phyloP scores from a whole-genome alignment of 64 coral and sea anemone species.

The Montipora sp. region DNA sequence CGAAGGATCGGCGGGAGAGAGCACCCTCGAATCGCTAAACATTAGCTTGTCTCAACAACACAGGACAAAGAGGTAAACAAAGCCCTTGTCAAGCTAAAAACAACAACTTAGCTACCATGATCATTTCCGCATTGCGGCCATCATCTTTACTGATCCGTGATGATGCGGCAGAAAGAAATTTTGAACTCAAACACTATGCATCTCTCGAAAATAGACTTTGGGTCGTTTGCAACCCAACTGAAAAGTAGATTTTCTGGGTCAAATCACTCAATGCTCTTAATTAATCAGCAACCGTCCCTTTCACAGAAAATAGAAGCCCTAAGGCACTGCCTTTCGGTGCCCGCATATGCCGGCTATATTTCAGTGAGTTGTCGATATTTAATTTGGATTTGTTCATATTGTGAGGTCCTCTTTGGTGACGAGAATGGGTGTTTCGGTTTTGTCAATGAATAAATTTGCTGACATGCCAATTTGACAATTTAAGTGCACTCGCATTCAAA shows the following conservation, averaged over 20 bases:
- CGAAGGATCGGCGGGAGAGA: too few relatives aligned
- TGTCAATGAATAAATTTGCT: background rate
- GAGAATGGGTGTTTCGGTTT: background rate
- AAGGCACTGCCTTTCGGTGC: background rate
- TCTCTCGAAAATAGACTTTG: too few relatives aligned
- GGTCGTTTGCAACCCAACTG: background rate
- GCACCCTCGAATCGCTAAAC: too few relatives aligned
- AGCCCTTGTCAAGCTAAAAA: too few relatives aligned
- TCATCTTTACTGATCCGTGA: too few relatives aligned
- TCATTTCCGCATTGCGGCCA: too few relatives aligned
- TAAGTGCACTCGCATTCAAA: background rate
- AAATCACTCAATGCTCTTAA: background rate
- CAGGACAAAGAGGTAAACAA: too few relatives aligned
- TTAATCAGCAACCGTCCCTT: background rate
- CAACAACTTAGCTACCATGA: too few relatives aligned
- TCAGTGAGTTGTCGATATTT: background rate
- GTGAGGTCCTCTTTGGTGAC: background rate
- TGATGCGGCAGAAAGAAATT: too few relatives aligned
- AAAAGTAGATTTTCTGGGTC: background rate
- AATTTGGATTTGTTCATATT: background rate
- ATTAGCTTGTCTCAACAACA: too few relatives aligned
- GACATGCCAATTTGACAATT: constrained; percentile 9
- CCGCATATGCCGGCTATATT: background rate
- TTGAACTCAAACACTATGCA: too few relatives aligned
- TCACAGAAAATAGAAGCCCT: background rate